phyloP scores from a whole-genome alignment of 2,113 vertebrate species.

The Megaleporinus macrocephalus region DNA sequence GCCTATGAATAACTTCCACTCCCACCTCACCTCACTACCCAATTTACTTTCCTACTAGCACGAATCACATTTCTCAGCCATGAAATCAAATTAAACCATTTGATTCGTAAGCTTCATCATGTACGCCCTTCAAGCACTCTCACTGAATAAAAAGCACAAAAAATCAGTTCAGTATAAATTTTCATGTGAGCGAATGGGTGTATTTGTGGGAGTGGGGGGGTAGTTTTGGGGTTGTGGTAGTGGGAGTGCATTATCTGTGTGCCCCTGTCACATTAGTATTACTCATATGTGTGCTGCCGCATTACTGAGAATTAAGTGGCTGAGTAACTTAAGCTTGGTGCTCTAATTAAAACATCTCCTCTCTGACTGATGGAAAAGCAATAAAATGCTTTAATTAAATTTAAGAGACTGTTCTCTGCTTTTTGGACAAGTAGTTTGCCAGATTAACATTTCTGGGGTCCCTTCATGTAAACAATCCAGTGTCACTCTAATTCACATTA shows the following conservation, averaged over 20 bases:
- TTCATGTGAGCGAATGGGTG: constrained; percentile 10
- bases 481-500: constrained; percentile 19
- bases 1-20: not conserved
- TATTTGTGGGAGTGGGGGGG: not conserved
- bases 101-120: not conserved
- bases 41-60: not conserved
- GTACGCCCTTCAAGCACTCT: not conserved
- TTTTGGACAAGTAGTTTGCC: constrained; percentile 65
- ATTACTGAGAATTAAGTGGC: constrained; percentile 69
- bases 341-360: constrained; percentile 73
- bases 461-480: constrained; percentile 35
- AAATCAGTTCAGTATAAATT: not conserved
- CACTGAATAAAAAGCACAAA: not conserved
- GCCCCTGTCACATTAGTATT: constrained; percentile 30
- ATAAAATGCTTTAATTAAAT: constrained; percentile 71
- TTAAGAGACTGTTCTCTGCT: constrained; percentile 62
- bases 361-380: constrained; percentile 63
- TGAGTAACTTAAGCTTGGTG: constrained; percentile 67
- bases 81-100: not conserved
- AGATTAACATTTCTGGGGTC: constrained; percentile 49
- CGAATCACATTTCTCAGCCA: not conserved
- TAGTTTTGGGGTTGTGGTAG: not conserved
- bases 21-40: not conserved
- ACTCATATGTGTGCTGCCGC: constrained; percentile 40
- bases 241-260: constrained; percentile 5